These are phyloP conservation scores for Entelurus aequoreus DNA, from an alignment of 2,113 vertebrate species.

Conservation along the genomic window DNA sequence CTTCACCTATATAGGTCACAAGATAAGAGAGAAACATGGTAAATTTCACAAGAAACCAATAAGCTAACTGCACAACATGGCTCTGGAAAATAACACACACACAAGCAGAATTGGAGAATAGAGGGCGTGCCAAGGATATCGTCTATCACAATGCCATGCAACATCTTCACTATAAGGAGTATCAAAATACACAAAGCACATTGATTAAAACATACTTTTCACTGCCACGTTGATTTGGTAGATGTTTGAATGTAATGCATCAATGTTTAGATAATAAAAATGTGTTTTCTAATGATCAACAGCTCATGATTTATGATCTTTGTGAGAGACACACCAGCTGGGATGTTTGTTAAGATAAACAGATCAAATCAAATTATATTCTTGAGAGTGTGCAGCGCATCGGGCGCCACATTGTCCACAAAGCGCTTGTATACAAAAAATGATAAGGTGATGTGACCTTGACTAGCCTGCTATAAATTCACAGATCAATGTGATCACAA, in stretches of 20 bases:
- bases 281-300: not conserved
- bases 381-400: constrained; percentile 8
- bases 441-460: constrained; percentile 16
- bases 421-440: constrained; percentile 22
- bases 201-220: not conserved
- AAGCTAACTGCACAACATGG: constrained; percentile 9
- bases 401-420: constrained; percentile 20
- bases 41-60: constrained; percentile 29
- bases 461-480: constrained; percentile 37
- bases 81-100: constrained; percentile 12
- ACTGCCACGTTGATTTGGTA: not conserved
- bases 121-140: constrained; percentile 41
- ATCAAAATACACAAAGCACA: not conserved
- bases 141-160: constrained; percentile 42
- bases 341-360: constrained; percentile 13
- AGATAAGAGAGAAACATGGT: constrained; percentile 9
- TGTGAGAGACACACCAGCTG: not conserved
- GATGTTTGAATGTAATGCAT: not conserved
- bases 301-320: not conserved
- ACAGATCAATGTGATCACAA: constrained; percentile 37
- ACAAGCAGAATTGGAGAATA: constrained; percentile 24
- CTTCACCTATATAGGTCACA: constrained; percentile 6
- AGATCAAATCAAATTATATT: constrained; percentile 36
- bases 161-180: constrained; percentile 16
- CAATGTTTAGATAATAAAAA: not conserved